Base-by-base conservation (phyloP, 2,797 vertebrate genomes). In the Arnoldichthys spilopterus region DNA sequence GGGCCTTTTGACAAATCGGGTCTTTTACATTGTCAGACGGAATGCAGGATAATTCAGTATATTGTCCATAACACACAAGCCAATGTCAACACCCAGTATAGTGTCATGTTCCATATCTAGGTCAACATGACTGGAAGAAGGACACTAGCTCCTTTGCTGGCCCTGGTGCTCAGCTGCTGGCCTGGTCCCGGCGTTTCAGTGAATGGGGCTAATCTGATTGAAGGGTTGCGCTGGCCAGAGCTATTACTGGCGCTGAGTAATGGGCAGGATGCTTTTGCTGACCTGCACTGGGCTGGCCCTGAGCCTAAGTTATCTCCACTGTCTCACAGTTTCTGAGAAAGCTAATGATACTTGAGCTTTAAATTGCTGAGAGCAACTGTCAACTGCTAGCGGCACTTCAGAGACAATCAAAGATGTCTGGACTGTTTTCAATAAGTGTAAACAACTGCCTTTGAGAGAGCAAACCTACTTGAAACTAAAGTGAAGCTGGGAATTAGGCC, bases 191-290 rank as follows among this genome's bases (percentile, higher is more conserved):
- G 56, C 15, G 45, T 58, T 54, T 45, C n/a, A 28, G 59, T 71
- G 45, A 82, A 78, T 71, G 51, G 62, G 40, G 43, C 26, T 74
- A 74, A 68, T 74, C 80, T 77, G 37, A 53, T 67, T 53, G 58
- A 64, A 11, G 69, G 59, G 28, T 43, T 68, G 56, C 6, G 37
- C 18, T 26, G 40, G 62, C 15, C 51, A 51, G 37, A 12, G 43
- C 74, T 66, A 53, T 58, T n/a, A 61, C 59, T 32, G 72, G 40
- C 28, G 4, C 51, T 30, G 58, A 66, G 30, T 24, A 30, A 45
- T 53, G 16, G 51, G 61, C 72, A 30, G 13, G 26, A 37, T 18
- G 7, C 61, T 71, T 32, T 22, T 45, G 43, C 34, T 68, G 40
- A 80, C 61, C 70, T 56, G 61, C 28, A 62, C 5, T 34, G 28